phyloP scores from a whole-genome alignment of 2,797 vertebrate species.

The Corythornis leucogaster region DNA sequence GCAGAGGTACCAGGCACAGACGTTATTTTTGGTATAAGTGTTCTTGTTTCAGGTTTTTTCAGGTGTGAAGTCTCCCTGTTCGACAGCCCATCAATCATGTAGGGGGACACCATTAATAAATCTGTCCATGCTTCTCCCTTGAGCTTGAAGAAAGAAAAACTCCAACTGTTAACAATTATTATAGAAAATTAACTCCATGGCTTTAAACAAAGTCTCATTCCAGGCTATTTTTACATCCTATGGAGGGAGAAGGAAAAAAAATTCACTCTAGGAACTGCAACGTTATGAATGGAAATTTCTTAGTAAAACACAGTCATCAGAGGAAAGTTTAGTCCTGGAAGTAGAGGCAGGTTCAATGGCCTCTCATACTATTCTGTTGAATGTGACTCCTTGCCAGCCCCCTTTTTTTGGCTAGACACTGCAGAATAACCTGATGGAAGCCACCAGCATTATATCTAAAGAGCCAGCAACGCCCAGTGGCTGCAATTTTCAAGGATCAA shows the following conservation, averaged over 20 bases:
- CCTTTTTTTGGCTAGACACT: not conserved
- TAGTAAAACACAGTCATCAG: not conserved
- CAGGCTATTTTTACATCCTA: constrained; percentile 28
- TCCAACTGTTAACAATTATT: constrained; percentile 69
- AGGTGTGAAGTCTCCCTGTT: constrained; percentile 65
- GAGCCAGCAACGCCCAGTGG: not conserved
- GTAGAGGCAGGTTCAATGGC: not conserved
- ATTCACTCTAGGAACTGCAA: not conserved
- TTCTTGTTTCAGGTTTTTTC: constrained; percentile 66
- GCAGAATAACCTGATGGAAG: not conserved
- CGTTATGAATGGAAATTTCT: not conserved
- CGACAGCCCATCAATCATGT: constrained; percentile 60
- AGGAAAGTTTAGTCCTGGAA: not conserved
- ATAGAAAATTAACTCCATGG: constrained; percentile 60
- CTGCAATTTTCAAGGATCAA: not conserved
- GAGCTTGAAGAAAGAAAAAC: constrained; percentile 54
- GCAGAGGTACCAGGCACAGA: not conserved
- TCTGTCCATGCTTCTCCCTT: constrained; percentile 56
- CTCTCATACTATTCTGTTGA: not conserved
- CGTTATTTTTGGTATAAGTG: constrained; percentile 20
- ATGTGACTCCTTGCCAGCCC: not conserved
- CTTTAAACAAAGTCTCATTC: constrained; percentile 58
- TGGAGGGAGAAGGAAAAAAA: accelerated
- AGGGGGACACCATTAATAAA: constrained; percentile 66
- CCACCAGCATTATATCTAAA: not conserved